Evolutionary conservation across 2,113 vertebrate genomes (phyloP).

Genomic region (Carlito syrichta): DNA sequence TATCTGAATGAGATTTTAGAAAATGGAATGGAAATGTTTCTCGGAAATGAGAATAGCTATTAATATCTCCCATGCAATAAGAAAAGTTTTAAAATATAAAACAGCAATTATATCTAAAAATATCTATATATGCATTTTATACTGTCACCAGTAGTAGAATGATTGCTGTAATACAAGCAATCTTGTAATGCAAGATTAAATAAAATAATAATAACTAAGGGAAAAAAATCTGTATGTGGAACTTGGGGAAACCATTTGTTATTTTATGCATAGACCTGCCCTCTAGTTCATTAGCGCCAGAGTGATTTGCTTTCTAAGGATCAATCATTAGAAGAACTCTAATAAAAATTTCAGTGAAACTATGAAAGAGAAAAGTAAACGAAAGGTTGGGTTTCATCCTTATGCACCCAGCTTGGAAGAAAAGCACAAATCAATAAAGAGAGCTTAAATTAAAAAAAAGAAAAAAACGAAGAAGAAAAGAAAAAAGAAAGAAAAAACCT

Average conservation of each 20-base stretch:
- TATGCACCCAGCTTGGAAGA: neutral
- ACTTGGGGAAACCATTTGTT: neutral
- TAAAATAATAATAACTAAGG: neutral
- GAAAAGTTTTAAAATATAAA: neutral
- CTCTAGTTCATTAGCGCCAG: accelerated
- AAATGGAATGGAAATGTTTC: neutral
- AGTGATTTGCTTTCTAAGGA: neutral
- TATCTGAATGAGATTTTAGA: neutral
- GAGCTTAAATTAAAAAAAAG: neutral
- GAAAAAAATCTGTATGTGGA: neutral
- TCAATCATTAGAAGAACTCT: neutral
- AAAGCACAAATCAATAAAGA: slow-evolving; percentile 40
- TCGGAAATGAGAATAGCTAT: neutral
- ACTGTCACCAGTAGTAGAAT: neutral
- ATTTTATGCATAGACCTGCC: neutral
- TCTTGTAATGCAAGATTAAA: neutral
- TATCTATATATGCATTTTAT: neutral
- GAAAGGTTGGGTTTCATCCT: slow-evolving; percentile 52
- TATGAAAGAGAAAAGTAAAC: slow-evolving; percentile 61
- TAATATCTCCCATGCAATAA: neutral
- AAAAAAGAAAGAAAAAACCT: neutral
- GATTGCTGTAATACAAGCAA: neutral
- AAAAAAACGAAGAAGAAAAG: too few species aligned
- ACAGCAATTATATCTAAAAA: neutral
- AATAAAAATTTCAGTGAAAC: slow-evolving; percentile 46